Evolutionary conservation across 1,140 invertebrate genomes (phyloP).

Genomic region (Orchestia grillus): DNA sequence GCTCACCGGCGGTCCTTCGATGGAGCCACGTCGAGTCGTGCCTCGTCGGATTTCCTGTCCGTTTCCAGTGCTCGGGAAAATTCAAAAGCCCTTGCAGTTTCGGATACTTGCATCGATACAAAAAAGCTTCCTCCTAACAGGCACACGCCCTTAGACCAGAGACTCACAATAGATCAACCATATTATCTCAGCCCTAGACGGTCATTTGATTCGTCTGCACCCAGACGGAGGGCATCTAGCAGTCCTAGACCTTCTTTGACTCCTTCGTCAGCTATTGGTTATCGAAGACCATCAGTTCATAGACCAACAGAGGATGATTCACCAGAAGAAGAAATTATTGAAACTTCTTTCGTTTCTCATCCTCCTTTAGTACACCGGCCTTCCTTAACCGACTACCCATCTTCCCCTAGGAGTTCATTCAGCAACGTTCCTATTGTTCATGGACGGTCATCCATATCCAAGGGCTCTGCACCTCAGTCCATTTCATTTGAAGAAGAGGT

Average conservation of each 20-base stretch:
- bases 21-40: slow-evolving; percentile 10
- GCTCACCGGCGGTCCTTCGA: not conserved
- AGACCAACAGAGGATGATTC: not conserved
- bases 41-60: not conserved
- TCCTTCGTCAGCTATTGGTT: not conserved
- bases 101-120: slow-evolving; percentile 12
- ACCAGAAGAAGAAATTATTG: slow-evolving; percentile 5
- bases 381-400: not conserved
- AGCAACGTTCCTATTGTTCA: slow-evolving; percentile 17
- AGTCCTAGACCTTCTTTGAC: slow-evolving; percentile 44
- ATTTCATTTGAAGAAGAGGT: slow-evolving; percentile 43
- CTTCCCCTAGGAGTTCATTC: slow-evolving; percentile 4
- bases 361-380: not conserved
- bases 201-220: slow-evolving; percentile 12
- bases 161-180: slow-evolving; percentile 32
- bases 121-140: not conserved
- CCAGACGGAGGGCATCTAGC: slow-evolving; percentile 16
- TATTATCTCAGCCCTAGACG: slow-evolving; percentile 46
- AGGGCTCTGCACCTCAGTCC: not conserved
- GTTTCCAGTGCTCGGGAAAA: not conserved
- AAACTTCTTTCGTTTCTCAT: slow-evolving; percentile 23
- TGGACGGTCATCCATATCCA: not conserved
- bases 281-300: slow-evolving; percentile 15
- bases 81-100: not conserved
- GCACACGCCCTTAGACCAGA: not conserved